Conservation (phyloP, 2,113 vertebrate species). For the Malurus cyaneus region DNA sequence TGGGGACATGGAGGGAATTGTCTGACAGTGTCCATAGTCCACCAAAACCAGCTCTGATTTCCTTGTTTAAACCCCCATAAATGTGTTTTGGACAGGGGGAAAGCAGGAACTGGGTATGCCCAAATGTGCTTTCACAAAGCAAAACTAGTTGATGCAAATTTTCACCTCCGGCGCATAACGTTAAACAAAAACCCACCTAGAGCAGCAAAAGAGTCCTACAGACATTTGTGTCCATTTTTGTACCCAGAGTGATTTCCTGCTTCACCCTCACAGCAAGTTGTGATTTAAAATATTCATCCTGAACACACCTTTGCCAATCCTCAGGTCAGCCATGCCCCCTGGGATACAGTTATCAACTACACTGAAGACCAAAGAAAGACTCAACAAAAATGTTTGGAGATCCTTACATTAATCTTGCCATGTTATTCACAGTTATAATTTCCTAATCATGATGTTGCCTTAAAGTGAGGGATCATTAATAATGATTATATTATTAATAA, state of each 20-base stretch:
- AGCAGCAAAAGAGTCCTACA: background rate
- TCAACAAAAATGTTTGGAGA: background rate
- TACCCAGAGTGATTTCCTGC: background rate
- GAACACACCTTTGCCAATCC: background rate
- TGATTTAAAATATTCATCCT: background rate
- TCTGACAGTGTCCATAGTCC: rapidly evolving
- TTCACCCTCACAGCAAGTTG: background rate
- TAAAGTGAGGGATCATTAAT: background rate
- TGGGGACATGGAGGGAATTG: background rate
- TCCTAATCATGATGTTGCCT: background rate
- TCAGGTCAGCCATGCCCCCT: background rate
- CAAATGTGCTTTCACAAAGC: background rate
- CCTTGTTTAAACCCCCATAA: background rate
- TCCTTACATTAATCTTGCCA: background rate
- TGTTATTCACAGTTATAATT: background rate
- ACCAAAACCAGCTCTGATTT: background rate
- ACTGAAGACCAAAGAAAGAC: background rate
- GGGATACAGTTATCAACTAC: background rate
- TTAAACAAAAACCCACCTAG: background rate
- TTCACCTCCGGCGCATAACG: background rate
- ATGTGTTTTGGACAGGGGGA: background rate
- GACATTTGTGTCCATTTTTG: background rate
- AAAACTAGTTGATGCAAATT: background rate
- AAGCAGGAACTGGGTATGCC: background rate
- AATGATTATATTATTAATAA: background rate